Conservation (phyloP, 2,113 vertebrate genomes). For the Hirundichthys speculiger region DNA sequence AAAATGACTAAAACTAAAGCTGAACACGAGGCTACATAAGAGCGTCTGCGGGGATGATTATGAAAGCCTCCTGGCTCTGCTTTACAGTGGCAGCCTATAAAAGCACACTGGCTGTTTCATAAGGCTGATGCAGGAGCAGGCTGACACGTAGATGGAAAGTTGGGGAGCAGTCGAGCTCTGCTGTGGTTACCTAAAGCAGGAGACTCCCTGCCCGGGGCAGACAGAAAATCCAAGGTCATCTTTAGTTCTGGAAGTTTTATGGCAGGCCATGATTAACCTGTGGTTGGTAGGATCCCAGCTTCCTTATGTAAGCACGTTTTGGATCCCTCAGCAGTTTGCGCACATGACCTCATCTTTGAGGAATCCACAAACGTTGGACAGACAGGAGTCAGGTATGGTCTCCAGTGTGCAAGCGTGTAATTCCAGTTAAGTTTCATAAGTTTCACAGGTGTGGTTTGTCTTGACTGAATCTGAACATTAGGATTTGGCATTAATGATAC, state of each 20-base stretch:
- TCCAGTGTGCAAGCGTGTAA: neutral
- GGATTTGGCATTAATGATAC: too few relatives aligned
- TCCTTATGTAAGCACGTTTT: conserved; percentile 40
- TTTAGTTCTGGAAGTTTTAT: conserved; percentile 26
- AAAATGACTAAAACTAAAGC: too few relatives aligned
- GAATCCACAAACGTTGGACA: conserved; percentile 30
- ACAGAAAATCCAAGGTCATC: conserved; percentile 38
- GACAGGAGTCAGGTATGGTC: neutral
- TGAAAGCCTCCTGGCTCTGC: conserved; percentile 36
- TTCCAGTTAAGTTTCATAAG: too few relatives aligned
- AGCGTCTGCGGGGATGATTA: conserved; percentile 1
- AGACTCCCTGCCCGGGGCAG: conserved; percentile 39
- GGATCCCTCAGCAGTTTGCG: neutral
- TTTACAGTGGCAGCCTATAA: conserved; percentile 27
- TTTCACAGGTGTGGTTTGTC: too few relatives aligned
- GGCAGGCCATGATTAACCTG: conserved; percentile 27
- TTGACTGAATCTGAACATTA: too few relatives aligned
- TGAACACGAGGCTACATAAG: neutral
- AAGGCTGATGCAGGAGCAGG: conserved; percentile 17
- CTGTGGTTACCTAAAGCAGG: conserved; percentile 55
- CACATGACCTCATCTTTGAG: conserved; percentile 22
- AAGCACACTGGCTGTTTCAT: conserved; percentile 48
- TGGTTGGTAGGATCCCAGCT: conserved; percentile 17
- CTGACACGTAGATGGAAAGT: conserved; percentile 71
- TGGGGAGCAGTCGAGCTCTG: conserved; percentile 8